Conservation (phyloP, 2,113 vertebrate species). For the Trogon surrucura region DNA sequence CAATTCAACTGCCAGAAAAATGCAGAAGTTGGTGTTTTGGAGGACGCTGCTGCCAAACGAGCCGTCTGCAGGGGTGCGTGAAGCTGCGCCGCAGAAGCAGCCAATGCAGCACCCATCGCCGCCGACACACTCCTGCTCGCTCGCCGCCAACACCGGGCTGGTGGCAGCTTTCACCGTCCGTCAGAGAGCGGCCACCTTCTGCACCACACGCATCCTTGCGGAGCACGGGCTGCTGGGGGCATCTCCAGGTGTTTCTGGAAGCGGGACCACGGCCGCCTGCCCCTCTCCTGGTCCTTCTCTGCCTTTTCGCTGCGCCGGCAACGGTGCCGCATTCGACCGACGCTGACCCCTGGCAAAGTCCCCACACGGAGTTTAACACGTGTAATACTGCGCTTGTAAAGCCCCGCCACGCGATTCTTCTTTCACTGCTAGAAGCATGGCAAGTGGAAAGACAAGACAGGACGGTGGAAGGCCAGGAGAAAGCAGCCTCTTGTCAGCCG, state of each 20-base stretch:
- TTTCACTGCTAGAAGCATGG: not conserved
- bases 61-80: not conserved
- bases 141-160: rapidly evolving
- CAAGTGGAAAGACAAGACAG: not conserved
- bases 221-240: rapidly evolving
- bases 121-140: not conserved
- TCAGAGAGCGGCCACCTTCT: not conserved
- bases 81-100: not conserved
- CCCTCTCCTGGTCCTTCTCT: not conserved
- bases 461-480: rapidly evolving
- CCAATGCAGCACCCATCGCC: not conserved
- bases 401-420: not conserved
- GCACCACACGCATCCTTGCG: rapidly evolving
- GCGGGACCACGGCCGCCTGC: not conserved
- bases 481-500: not conserved
- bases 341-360: not conserved
- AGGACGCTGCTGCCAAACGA: not conserved
- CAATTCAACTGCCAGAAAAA: not conserved
- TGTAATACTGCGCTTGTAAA: not conserved
- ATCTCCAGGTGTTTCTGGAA: not conserved
- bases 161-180: not conserved
- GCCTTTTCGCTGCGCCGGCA: not conserved
- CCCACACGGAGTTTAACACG: not conserved
- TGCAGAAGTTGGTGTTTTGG: not conserved
- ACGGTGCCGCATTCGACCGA: rapidly evolving